Percentiles rank a stretch among this genome's conserved stretches.
phyloP scores from a whole-genome alignment of 2,113 vertebrate genomes.

The Tricholaema leucomelas region DNA sequence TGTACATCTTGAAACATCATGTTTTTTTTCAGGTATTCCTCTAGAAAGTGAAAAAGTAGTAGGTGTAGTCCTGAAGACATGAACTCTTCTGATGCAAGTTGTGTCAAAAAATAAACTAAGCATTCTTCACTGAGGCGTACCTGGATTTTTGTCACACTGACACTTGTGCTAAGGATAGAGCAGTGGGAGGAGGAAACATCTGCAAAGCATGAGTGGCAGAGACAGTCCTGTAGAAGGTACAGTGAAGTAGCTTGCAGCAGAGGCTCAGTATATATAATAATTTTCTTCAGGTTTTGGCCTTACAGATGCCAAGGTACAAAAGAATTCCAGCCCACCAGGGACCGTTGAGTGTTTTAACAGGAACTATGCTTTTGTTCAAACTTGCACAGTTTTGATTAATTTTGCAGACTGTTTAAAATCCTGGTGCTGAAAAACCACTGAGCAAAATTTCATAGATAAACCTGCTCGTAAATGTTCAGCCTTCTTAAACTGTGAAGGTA shows the following conservation, averaged over 20 bases:
- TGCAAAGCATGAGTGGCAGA: neutral
- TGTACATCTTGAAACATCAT: neutral
- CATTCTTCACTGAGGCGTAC: neutral
- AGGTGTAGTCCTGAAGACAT: neutral
- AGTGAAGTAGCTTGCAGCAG: neutral
- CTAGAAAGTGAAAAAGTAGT: neutral
- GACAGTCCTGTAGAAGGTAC: neutral
- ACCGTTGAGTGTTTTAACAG: neutral
- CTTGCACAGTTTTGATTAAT: neutral
- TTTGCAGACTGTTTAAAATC: conserved; percentile 49
- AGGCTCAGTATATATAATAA: neutral
- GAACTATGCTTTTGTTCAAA: neutral
- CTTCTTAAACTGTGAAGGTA: neutral
- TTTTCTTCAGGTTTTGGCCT: neutral
- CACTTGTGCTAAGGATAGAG: neutral
- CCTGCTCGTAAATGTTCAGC: neutral
- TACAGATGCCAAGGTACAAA: neutral
- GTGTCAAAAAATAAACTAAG: neutral
- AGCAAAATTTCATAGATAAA: neutral
- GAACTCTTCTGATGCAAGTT: neutral
- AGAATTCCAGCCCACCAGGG: neutral
- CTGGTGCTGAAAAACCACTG: conserved; percentile 11
- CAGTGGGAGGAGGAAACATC: neutral
- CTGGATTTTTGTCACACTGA: neutral
- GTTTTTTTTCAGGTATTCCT: conserved; percentile 9